Conservation (phyloP, 2,797 vertebrate species). For the Sebastes minor region DNA sequence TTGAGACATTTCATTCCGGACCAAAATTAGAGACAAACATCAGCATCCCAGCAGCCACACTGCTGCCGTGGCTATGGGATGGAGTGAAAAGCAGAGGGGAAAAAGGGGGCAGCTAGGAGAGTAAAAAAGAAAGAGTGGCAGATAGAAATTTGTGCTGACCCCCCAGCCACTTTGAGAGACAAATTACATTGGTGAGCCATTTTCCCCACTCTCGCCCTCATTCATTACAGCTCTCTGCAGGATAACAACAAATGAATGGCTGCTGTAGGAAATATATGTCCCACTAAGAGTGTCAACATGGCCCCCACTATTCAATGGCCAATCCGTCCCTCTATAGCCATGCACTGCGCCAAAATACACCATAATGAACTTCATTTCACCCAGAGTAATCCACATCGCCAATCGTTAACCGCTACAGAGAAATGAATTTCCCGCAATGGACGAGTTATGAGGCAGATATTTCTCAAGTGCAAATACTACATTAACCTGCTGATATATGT, state of each 20-base stretch:
- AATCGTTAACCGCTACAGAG: constrained; percentile 5
- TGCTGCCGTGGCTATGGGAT: neutral
- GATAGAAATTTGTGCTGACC: constrained; percentile 43
- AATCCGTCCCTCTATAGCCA: neutral
- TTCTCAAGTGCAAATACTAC: constrained; percentile 16
- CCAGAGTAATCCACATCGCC: constrained; percentile 12
- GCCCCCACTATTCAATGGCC: constrained; percentile 17
- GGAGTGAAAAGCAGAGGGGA: neutral
- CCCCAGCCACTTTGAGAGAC: constrained; percentile 43
- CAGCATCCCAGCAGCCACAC: neutral
- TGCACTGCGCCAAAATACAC: constrained; percentile 27
- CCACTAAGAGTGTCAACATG: constrained; percentile 55
- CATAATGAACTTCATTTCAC: constrained; percentile 19
- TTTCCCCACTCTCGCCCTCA: constrained; percentile 35
- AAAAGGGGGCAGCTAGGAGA: neutral
- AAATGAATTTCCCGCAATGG: constrained; percentile 12
- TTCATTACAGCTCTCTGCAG: constrained; percentile 54
- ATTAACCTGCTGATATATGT: constrained; percentile 9
- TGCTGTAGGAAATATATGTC: constrained; percentile 57
- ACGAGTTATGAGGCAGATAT: constrained; percentile 4
- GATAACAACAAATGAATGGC: constrained; percentile 54
- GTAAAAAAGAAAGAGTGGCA: constrained; percentile 6
- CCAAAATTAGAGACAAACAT: neutral
- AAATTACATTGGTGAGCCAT: constrained; percentile 42
- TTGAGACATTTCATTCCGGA: neutral